Conservation (phyloP, 2,113 vertebrate species). For the Syngnathus floridae region DNA sequence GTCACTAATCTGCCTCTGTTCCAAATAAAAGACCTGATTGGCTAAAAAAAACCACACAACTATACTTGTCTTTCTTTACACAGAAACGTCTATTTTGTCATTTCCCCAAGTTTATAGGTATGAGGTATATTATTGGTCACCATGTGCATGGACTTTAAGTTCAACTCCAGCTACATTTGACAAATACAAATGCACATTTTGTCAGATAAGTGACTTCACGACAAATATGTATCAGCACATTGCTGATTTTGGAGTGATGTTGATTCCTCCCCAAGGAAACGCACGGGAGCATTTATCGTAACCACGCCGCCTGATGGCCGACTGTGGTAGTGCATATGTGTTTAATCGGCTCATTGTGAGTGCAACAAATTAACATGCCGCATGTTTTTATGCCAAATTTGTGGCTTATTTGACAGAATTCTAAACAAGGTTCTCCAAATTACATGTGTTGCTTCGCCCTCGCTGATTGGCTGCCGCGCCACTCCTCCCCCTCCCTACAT, state of each 20-base stretch:
- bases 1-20: conserved; percentile 82
- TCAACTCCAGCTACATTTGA: background rate
- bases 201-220: background rate
- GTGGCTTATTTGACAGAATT: too few species aligned
- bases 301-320: conserved; percentile 56
- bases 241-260: background rate
- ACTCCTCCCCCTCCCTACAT: background rate
- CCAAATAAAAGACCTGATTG: conserved; percentile 74
- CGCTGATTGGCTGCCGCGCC: background rate
- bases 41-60: conserved; percentile 39
- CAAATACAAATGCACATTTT: background rate
- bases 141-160: too few species aligned
- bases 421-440: background rate
- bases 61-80: background rate
- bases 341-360: too few species aligned
- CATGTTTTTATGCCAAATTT: background rate
- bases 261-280: background rate
- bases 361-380: background rate
- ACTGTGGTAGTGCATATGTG: background rate
- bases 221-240: conserved; percentile 1
- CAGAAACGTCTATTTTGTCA: background rate
- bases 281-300: background rate
- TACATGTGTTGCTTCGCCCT: background rate
- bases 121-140: too few species aligned
- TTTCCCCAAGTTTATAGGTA: background rate